Conservation (phyloP, 2,797 vertebrate species). For the Clarias platycephalus region DNA sequence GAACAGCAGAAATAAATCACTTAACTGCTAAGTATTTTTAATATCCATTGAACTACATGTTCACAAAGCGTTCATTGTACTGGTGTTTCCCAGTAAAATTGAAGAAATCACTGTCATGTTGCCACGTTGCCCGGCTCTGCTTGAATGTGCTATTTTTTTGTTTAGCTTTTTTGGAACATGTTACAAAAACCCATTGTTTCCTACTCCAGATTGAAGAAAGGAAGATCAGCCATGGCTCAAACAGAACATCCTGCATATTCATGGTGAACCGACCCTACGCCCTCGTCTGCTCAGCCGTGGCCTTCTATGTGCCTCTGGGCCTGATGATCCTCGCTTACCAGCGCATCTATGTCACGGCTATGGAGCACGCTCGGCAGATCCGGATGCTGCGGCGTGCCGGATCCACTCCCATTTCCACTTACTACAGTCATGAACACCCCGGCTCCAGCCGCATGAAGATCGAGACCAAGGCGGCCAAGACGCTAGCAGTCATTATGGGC, state of each 20-base stretch:
- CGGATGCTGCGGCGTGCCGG: slow-evolving; percentile 77
- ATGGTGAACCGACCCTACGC: slow-evolving; percentile 80
- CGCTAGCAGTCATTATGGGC: slow-evolving; percentile 79
- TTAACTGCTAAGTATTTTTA: not conserved
- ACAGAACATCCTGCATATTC: slow-evolving; percentile 79
- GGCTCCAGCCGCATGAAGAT: slow-evolving; percentile 74
- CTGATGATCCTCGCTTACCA: slow-evolving; percentile 82
- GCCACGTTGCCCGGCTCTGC: not conserved
- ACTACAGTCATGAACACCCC: slow-evolving; percentile 53
- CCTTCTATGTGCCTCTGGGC: slow-evolving; percentile 78
- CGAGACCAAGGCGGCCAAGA: slow-evolving; percentile 82
- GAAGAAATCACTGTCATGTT: not conserved
- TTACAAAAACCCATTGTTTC: not conserved
- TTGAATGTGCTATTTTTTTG: not conserved
- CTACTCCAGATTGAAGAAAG: slow-evolving; percentile 70
- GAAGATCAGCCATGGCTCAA: slow-evolving; percentile 57
- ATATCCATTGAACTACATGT: not conserved
- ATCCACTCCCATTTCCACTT: slow-evolving; percentile 66
- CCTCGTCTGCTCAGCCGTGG: slow-evolving; percentile 78
- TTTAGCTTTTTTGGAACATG: not conserved
- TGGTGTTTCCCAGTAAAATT: not conserved
- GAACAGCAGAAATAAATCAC: not conserved
- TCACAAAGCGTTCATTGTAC: not conserved
- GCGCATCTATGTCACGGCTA: slow-evolving; percentile 81
- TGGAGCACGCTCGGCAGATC: slow-evolving; percentile 78